Evolutionary conservation across 2,888 invertebrate genomes (phyloP).

Genomic region (Caenorhabditis imperialis): DNA sequence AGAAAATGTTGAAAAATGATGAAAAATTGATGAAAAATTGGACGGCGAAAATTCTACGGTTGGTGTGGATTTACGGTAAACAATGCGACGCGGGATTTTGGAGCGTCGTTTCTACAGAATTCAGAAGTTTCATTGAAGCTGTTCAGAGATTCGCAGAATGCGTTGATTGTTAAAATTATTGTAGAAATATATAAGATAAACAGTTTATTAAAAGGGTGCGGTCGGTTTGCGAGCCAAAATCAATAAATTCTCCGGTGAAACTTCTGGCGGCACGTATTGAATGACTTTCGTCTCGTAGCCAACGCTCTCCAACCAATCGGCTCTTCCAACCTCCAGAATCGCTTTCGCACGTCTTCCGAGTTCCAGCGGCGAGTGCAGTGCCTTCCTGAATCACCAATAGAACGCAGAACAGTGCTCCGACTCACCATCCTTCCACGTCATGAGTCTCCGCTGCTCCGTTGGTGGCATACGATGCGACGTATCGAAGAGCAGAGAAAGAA

Average conservation of each 20-base stretch:
- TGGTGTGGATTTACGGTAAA: too few relatives aligned
- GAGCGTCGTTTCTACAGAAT: too few relatives aligned
- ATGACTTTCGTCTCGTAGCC: constrained; percentile 66
- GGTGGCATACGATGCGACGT: constrained; percentile 69
- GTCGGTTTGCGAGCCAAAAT: constrained; percentile 66
- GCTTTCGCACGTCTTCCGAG: constrained; percentile 69
- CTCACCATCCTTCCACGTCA: constrained; percentile 17
- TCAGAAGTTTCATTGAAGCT: too few relatives aligned
- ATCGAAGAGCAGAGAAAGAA: constrained; percentile 69
- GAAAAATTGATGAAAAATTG: too few relatives aligned
- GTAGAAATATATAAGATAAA: too few relatives aligned
- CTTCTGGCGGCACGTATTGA: constrained; percentile 61
- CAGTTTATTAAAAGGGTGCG: too few relatives aligned
- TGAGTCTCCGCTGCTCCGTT: constrained; percentile 58
- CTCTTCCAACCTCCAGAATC: constrained; percentile 69
- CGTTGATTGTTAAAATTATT: too few relatives aligned
- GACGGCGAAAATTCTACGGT: too few relatives aligned
- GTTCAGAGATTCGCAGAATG: too few relatives aligned
- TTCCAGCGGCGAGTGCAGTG: constrained; percentile 28
- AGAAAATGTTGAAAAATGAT: too few relatives aligned
- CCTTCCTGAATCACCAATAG: constrained; percentile 32
- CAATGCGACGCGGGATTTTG: too few relatives aligned
- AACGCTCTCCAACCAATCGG: constrained; percentile 55
- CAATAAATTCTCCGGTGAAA: constrained; percentile 74
- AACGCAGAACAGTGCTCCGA: background rate